Evolutionary conservation across 2,113 vertebrate genomes (phyloP), one percentile per base, ranked within the genome.

Genomic region (Aspidoscelis tigris): DNA sequence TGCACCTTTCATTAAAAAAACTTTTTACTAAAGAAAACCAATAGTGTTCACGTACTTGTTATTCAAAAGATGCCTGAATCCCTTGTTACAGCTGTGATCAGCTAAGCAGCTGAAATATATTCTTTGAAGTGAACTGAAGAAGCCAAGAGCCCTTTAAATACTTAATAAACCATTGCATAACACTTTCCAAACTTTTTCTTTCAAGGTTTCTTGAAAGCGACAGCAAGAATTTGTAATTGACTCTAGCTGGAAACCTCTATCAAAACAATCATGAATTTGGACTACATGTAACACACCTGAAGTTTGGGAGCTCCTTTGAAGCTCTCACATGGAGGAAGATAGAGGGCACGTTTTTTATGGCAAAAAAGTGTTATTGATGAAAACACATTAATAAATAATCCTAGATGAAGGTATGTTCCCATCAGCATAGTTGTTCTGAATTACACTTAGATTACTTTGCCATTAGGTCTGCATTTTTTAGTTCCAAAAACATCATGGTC

Each of bases 81-180:
- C 14, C 41, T 47, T 43, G 11, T 14, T 43, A 7, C 12, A 21
- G 11, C 22, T 6, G 16, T 65, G 39, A 66, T 12, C 5, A 20
- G 41, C 70, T 20, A 74, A 82, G 55, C 33, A 73, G 71, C 11
- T 43, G 55, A 78, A 64, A 78, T 22, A 12, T 39, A 18, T 64
- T 74, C 43, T 50, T 47, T n/a, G 58, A 74, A 0, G 7, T 73
- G 21, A 53, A 12, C 8, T 81, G 47, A 71, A 18, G 18, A 61
- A 81, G 79, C 33, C 79, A 81, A 72, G 3, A 18, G 10, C 6
- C 61, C n/a, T 76, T 53, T 73, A 64, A 64, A 73, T 74, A 73
- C 71, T 66, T 76, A 66, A 55, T 83, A 66, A 76, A 76, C 21
- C 21, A 24, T 39, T 53, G 43, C 5, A 12, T 43, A 83, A 66